Base-by-base conservation (phyloP, 2,888 invertebrate genomes). In the Acanthosepion esculentum region DNA sequence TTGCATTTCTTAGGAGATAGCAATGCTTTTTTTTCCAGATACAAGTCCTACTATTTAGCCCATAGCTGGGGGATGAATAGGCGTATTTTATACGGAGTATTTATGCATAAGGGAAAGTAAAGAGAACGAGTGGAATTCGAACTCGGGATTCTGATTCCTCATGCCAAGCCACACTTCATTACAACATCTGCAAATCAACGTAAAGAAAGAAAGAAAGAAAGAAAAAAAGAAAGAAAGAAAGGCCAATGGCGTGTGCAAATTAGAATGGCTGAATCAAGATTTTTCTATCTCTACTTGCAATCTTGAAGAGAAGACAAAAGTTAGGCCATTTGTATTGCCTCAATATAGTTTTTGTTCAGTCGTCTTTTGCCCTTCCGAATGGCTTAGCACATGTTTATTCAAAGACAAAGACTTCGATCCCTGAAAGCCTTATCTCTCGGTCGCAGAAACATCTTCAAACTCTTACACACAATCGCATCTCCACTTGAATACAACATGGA, bases 331-430 rank as follows among this genome's bases (percentile, higher is more conserved):
- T 33, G n/a, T 5, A 78, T 33, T 12, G 78, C 2, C 15, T 78
- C n/a, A 18, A n/a, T n/a, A n/a, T 15, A n/a, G 33, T 78, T 33
- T 78, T 33, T n/a, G 20, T 78, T 33, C n/a, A 12, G n/a, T n/a
- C 33, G 15, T 78, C n/a, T 15, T 15, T 55, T 33, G n/a, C n/a
- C 12, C 15, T 78, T 78, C 78, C 78, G 18, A n/a, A 2, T 78
- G 78, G 78, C 15, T 78, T n/a, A 78, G n/a, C 78, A 78, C n/a
- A 78, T 78, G 78, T 78, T 78, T 78, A 78, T 78, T 78, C 78
- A 78, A 78, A 78, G 18, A 5, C 12, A 33, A 78, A 33, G n/a
- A 78, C n/a, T 78, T 78, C 78, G n/a, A 78, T 33, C 33, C 33
- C 33, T 12, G 78, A 12, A 78, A 33, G 78, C n/a, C 78, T 78